A percentile compares a stretch with the other conserved stretches of the same genome.
phyloP scores from a whole-genome alignment of 2,888 invertebrate species.

The Chaitophorus viminalis region DNA sequence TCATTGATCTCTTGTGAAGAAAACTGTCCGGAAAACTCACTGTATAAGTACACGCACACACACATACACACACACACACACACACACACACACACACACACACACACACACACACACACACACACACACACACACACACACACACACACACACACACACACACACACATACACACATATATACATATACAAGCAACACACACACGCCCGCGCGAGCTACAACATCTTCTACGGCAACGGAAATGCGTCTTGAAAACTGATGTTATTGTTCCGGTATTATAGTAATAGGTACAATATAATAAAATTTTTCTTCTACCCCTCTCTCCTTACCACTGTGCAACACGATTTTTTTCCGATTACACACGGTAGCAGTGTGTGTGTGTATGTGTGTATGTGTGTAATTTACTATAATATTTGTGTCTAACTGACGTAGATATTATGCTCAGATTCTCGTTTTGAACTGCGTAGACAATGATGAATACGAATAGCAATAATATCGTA shows the following conservation, averaged over 20 bases:
- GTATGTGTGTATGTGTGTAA: too few species aligned
- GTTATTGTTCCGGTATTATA: not conserved
- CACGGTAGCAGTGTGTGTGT: not conserved
- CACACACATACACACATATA: not conserved
- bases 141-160: not conserved
- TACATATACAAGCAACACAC: not conserved
- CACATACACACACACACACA: not conserved
- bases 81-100: not conserved
- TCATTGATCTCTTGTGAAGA: conserved; percentile 60
- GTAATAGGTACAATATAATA: too few species aligned
- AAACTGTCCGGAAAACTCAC: conserved; percentile 53
- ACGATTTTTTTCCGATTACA: not conserved
- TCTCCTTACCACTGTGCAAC: not conserved
- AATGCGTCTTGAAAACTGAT: conserved; percentile 4
- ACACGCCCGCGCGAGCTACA: not conserved
- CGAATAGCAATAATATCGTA: too few species aligned
- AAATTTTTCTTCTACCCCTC: not conserved
- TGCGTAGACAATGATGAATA: too few species aligned
- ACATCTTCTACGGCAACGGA: not conserved
- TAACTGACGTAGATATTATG: too few species aligned
- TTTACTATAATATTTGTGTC: too few species aligned
- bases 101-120: too few species aligned
- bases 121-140: not conserved
- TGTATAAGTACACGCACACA: not conserved
- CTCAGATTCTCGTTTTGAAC: too few species aligned